Conservation (phyloP, 2,888 invertebrate species). For the Litoditis marina region DNA sequence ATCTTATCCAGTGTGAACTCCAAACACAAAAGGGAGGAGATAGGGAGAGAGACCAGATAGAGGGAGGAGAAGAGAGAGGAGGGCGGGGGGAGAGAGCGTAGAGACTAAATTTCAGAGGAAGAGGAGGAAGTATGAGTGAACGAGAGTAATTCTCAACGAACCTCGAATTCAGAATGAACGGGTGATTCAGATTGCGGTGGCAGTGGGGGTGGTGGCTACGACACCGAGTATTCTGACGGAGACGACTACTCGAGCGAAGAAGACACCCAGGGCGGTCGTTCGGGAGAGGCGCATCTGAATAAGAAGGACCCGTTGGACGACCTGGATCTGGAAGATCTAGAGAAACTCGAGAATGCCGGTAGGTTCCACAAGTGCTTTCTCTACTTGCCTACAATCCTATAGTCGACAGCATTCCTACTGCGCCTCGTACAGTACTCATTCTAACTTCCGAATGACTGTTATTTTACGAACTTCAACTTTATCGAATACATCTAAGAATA, state of each 20-base stretch:
- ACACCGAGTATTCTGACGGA: conserved; percentile 19
- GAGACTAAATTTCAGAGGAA: conserved; percentile 14
- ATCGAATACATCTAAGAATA: too few relatives aligned
- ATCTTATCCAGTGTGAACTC: too few relatives aligned
- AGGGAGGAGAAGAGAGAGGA: conserved; percentile 17
- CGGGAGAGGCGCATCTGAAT: conserved; percentile 12
- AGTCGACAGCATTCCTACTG: too few relatives aligned
- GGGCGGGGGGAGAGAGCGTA: conserved; percentile 21
- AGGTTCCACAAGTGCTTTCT: too few relatives aligned
- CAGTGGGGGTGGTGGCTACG: conserved; percentile 13
- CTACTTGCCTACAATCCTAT: too few relatives aligned
- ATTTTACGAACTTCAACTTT: too few relatives aligned
- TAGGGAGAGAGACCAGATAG: too few relatives aligned
- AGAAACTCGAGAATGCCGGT: conserved; percentile 32
- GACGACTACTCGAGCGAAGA: conserved; percentile 19
- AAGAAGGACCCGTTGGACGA: conserved; percentile 33
- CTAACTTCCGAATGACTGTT: too few relatives aligned
- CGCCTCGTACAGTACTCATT: too few relatives aligned
- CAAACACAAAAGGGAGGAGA: too few relatives aligned
- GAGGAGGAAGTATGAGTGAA: neutral
- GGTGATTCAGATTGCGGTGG: neutral
- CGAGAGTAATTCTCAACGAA: neutral
- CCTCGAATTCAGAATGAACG: neutral
- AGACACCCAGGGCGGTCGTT: conserved; percentile 20
- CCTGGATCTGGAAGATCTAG: conserved; percentile 38